A percentile compares a stretch with the other conserved stretches of the same genome.
Evolutionary conservation across 2,888 invertebrate genomes (phyloP).

Genomic region (Parnassius smintheus): DNA sequence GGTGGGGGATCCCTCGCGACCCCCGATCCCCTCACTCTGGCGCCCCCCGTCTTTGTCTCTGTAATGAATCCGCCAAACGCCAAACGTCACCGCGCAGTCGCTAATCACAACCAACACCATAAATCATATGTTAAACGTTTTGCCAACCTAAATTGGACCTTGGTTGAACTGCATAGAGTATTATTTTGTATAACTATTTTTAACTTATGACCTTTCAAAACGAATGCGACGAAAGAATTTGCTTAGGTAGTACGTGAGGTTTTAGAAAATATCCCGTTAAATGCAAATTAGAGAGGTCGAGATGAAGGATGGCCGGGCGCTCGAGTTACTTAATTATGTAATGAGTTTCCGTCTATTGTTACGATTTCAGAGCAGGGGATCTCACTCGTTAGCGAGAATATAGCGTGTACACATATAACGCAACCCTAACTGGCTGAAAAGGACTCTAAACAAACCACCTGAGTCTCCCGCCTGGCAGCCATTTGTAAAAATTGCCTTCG

Average conservation of each 20-base stretch:
- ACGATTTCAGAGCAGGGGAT: conserved; percentile 20
- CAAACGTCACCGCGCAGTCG: conserved; percentile 73
- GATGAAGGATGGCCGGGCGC: conserved; percentile 53
- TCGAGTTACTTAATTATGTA: conserved; percentile 51
- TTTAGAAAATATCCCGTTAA: conserved; percentile 65
- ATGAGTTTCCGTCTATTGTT: conserved; percentile 30
- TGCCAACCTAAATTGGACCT: conserved; percentile 53
- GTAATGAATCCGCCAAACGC: conserved; percentile 79
- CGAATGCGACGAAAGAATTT: conserved; percentile 41
- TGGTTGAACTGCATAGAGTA: conserved; percentile 30
- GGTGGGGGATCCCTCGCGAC: conserved; percentile 42
- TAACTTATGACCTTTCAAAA: conserved; percentile 28
- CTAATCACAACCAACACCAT: conserved; percentile 52
- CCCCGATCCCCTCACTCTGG: conserved; percentile 33
- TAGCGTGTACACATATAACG: not conserved
- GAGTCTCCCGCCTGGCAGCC: conserved; percentile 69
- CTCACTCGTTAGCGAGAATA: conserved; percentile 7
- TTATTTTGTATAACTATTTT: conserved; percentile 23
- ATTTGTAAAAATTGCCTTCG: conserved; percentile 79
- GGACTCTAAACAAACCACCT: conserved; percentile 55
- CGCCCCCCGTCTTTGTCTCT: conserved; percentile 66
- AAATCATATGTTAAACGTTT: conserved; percentile 58
- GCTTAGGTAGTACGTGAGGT: conserved; percentile 67
- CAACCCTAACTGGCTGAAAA: conserved; percentile 37
- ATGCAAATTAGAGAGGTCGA: conserved; percentile 66